Base-by-base conservation (phyloP, 1,140 invertebrate species). In the Cotesia chilonis region DNA sequence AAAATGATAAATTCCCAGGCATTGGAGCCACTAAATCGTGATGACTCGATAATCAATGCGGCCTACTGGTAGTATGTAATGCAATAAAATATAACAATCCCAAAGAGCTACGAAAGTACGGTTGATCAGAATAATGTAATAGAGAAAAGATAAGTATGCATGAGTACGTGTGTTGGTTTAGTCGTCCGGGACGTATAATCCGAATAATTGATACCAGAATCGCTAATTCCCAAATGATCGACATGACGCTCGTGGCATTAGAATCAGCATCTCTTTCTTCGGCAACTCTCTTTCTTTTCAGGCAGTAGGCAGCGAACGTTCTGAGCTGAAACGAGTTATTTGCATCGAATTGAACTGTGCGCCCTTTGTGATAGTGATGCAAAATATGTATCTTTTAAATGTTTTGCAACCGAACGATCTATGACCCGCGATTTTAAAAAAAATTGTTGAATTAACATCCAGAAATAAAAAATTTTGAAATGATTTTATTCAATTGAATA, bases 341-440 rank as follows among this genome's bases (percentile, higher is more conserved):
- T 86, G 84, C 84, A 86, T 85, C 79, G 81, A 85, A 86, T 86
- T 86, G 84, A 85, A 84, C 84, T 78, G 81, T 80, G 80, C 80
- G 83, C 61, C 71, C 71, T 55, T 47, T 67, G 38, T 59, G 57
- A 55, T 57, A 20, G 20, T 55, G 52, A 38, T 60, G 36, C 4
- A 55, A 35, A 14, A 55, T 38, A 55, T 28, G 28, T 28, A 28
- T 28, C 7, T 10, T 47, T 17, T 17, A 28, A 20, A 52, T 17
- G 41, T 47, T 10, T 47, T 7, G 65, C 65, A 67, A 67, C n/a
- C 37, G n/a, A 12, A n/a, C 14, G 9, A 17, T 63, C 41, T 14
- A 57, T 57, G 54, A 17, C 54, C 17, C 14, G 6, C 3, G 4
- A 52, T 5, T 4, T 4, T 6, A 12, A 52, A 52, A 52, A 52